These are phyloP conservation scores for Cyprinodon tularosa DNA, from an alignment of 2,113 vertebrate species.

Conservation along the genomic window DNA sequence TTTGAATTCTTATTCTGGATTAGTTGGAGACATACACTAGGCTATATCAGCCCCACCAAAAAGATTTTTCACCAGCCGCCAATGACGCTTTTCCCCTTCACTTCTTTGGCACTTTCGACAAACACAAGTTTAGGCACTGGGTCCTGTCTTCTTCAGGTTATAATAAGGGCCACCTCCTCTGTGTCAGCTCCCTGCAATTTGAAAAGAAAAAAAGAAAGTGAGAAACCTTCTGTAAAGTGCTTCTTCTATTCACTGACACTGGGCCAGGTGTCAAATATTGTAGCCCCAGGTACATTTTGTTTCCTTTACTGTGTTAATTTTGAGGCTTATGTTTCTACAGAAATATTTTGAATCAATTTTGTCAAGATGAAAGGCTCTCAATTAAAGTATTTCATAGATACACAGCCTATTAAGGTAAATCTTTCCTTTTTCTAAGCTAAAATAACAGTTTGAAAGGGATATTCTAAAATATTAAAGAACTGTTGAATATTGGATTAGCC, in stretches of 20 bases:
- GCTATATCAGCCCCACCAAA: too few relatives aligned
- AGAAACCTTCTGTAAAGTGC: slow-evolving; percentile 38
- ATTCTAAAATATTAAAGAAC: too few relatives aligned
- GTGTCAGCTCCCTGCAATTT: slow-evolving; percentile 60
- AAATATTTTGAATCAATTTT: slow-evolving; percentile 39
- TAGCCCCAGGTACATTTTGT: slow-evolving; percentile 28
- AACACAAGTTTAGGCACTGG: slow-evolving; percentile 57
- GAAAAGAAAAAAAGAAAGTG: slow-evolving; percentile 49
- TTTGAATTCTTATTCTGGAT: too few relatives aligned
- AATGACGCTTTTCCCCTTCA: slow-evolving; percentile 47
- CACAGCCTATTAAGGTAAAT: too few relatives aligned
- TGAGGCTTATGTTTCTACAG: slow-evolving; percentile 23
- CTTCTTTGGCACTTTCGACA: slow-evolving; percentile 57
- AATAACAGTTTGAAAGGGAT: too few relatives aligned
- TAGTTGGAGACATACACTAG: too few relatives aligned
- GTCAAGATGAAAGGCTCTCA: too few relatives aligned
- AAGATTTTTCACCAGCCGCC: background rate
- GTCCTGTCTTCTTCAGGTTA: slow-evolving; percentile 61
- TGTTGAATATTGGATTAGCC: too few relatives aligned
- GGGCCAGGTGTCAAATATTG: slow-evolving; percentile 37
- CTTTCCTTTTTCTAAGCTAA: too few relatives aligned
- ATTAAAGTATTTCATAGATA: too few relatives aligned
- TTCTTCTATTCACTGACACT: slow-evolving; percentile 29
- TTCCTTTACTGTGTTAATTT: slow-evolving; percentile 23
- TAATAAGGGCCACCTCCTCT: slow-evolving; percentile 48